Percentiles rank a stretch among this genome's conserved stretches.
Evolutionary conservation across 2,888 invertebrate genomes (phyloP).

Genomic region (Fragum fragum): DNA sequence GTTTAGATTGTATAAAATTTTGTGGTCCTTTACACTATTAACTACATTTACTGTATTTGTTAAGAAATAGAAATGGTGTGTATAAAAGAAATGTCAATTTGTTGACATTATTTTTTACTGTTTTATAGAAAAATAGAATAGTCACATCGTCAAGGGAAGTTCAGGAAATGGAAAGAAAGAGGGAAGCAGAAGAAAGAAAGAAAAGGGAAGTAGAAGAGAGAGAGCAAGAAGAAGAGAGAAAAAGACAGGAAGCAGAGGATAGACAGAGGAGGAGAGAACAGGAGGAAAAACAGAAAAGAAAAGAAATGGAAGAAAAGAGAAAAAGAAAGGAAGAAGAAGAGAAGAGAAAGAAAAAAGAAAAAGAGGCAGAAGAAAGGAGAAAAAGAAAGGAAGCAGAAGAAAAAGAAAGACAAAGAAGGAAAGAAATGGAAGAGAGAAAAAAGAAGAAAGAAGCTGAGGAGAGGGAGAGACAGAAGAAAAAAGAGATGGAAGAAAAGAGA

Average conservation of each 20-base stretch:
- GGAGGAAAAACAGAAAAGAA: constrained; percentile 64
- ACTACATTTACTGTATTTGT: too few relatives aligned
- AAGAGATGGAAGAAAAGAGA: constrained; percentile 41
- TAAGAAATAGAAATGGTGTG: too few relatives aligned
- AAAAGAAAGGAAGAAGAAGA: constrained; percentile 48
- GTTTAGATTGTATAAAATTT: too few relatives aligned
- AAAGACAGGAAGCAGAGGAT: constrained; percentile 51
- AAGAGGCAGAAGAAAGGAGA: constrained; percentile 52
- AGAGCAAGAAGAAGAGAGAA: constrained; percentile 63
- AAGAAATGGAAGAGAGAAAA: constrained; percentile 51
- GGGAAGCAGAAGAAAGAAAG: constrained; percentile 69
- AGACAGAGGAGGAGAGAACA: constrained; percentile 62
- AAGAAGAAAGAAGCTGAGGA: constrained; percentile 56
- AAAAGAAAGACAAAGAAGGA: constrained; percentile 38
- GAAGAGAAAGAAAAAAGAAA: constrained; percentile 50
- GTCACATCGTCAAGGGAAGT: constrained; percentile 77
- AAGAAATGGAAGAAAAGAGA: constrained; percentile 59
- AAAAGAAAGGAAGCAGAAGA: constrained; percentile 57
- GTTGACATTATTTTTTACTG: too few relatives aligned
- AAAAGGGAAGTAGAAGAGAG: constrained; percentile 63
- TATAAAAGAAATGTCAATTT: too few relatives aligned
- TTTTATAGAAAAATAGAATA: constrained; percentile 75
- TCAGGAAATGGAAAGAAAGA: constrained; percentile 72
- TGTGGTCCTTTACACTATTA: too few relatives aligned
- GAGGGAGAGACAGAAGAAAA: constrained; percentile 42